These are phyloP conservation scores for Redunca redunca DNA, from an alignment of 2,113 vertebrate genomes.

Conservation along the genomic window DNA sequence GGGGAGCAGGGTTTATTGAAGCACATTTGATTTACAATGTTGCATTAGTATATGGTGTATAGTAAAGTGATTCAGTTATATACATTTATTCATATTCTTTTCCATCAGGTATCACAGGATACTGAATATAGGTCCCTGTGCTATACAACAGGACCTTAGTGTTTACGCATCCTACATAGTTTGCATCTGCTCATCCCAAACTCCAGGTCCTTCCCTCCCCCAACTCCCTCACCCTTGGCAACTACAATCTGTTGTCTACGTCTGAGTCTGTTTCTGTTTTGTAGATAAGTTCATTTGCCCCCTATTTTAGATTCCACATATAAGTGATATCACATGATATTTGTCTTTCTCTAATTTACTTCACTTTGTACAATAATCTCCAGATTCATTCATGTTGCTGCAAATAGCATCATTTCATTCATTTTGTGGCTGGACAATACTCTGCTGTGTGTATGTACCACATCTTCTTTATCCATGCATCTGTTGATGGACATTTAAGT, in stretches of 20 bases:
- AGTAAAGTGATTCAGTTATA: not conserved
- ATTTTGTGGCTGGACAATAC: not conserved
- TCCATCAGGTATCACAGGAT: not conserved
- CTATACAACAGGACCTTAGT: not conserved
- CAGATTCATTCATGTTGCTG: not conserved
- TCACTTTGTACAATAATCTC: not conserved
- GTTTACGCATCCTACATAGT: not conserved
- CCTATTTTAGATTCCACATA: not conserved
- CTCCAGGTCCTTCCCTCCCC: not conserved
- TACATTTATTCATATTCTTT: not conserved
- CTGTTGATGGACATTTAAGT: not conserved
- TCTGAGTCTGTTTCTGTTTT: not conserved
- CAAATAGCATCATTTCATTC: not conserved
- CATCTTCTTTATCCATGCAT: not conserved
- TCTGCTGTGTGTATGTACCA: not conserved
- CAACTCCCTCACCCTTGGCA: not conserved
- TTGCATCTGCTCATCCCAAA: not conserved
- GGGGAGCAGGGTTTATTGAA: not conserved
- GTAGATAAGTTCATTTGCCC: not conserved
- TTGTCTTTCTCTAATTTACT: not conserved
- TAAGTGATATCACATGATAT: not conserved
- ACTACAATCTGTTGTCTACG: not conserved
- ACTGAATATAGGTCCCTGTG: not conserved
- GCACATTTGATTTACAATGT: not conserved
- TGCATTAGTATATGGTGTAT: not conserved